Evolutionary conservation across 2,888 invertebrate species (phyloP), one percentile per base, ranked within the genome.

Genomic region (Aradus depressus): DNA sequence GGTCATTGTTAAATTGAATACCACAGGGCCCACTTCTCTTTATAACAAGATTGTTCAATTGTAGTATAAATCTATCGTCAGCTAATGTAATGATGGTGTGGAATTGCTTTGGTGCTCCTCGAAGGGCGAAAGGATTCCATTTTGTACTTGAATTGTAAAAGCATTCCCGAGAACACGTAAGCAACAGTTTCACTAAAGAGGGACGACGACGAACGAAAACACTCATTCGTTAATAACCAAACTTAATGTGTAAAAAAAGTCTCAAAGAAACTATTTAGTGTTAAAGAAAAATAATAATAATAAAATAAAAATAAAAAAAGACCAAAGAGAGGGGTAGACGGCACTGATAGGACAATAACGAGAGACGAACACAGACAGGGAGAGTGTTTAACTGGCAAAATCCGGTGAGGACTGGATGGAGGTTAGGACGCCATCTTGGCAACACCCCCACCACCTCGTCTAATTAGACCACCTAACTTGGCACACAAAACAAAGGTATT

Each of bases 1-100:
- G 44, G 14, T 8, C 44, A 42, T 42, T 18, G 31, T 44, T 44
- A 48, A 42, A 32, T 47, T 32, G 21, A 37, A 43, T 45, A 37
- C 50, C 55, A 47, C 34, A 56, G 58, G 52, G 58, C 57, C 59
- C 58, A 58, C 56, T 56, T 60, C 59, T 59, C 55, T 59, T 56
- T 57, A 54, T 54, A 47, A 54, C 59, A 47, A 56, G 38, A 28
- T 54, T 54, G 25, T 57, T 55, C 39, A 51, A 49, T 41, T 47
- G 50, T 31, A 51, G 50, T 22, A 55, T 42, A 61, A 61, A 57
- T 61, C 61, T 65, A 61, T 61, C 66, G 70, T 71, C 70, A 70
- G 68, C 71, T 70, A 64, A 68, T 64, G 65, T 63, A 62, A 58
- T 60, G 60, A 52, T 53, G 45, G 51, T 54, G 56, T 52, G 56